Conservation (phyloP, 2,797 vertebrate species). For the Mormyrus hasselquistii region DNA sequence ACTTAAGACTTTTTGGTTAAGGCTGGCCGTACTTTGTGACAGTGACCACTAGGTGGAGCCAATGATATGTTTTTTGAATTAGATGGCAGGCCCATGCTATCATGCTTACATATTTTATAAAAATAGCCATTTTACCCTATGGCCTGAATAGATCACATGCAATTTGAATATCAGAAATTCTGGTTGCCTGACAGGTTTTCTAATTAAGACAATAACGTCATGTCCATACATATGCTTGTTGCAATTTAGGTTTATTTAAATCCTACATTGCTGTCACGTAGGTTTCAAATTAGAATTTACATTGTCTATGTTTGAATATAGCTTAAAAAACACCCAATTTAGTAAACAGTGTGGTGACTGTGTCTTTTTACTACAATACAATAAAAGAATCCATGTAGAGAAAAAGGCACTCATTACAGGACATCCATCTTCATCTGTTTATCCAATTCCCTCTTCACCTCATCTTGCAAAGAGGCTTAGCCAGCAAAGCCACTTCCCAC, state of each 20-base stretch:
- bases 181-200: neutral
- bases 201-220: neutral
- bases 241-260: neutral
- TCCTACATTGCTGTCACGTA: neutral
- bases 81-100: neutral
- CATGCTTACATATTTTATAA: neutral
- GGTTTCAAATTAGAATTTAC: neutral
- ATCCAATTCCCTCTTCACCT: neutral
- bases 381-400: neutral
- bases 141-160: neutral
- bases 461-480: neutral
- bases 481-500: neutral
- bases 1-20: neutral
- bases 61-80: neutral
- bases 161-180: neutral
- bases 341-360: neutral
- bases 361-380: neutral
- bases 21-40: neutral
- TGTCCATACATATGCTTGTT: neutral
- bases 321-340: neutral
- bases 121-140: neutral
- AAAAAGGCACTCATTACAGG: neutral
- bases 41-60: slow-evolving; percentile 1
- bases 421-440: neutral
- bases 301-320: neutral